A percentile compares a stretch with the other conserved stretches of the same genome.
Conservation (phyloP, 2,797 vertebrate species). For the Pseudomugil gertrudae region DNA sequence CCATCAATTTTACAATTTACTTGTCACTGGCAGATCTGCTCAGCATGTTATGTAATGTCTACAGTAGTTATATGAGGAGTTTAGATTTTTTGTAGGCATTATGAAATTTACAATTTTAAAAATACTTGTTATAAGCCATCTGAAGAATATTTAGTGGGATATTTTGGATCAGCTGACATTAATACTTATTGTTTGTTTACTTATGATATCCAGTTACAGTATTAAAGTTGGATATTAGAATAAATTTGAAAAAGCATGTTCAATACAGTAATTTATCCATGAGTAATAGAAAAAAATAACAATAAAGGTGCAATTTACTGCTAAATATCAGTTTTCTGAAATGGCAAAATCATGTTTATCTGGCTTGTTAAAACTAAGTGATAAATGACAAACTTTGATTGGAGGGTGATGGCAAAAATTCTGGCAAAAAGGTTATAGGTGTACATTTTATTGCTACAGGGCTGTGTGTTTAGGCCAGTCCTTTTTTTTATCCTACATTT, state of each 20-base stretch:
- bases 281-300: neutral
- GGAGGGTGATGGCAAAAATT: neutral
- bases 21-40: neutral
- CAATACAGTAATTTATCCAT: neutral
- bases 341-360: too few relatives aligned
- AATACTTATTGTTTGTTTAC: neutral
- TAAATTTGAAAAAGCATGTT: too few relatives aligned
- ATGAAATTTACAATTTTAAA: neutral
- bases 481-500: neutral
- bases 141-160: neutral
- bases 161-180: neutral
- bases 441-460: neutral
- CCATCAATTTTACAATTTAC: constrained; percentile 3
- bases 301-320: too few relatives aligned
- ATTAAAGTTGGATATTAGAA: too few relatives aligned
- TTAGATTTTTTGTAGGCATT: neutral
- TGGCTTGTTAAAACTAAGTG: neutral
- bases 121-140: neutral
- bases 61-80: constrained; percentile 2
- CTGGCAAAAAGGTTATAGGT: neutral
- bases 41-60: neutral
- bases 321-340: too few relatives aligned
- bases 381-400: neutral
- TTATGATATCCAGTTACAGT: neutral
- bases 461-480: neutral